phyloP scores from a whole-genome alignment of 2,797 vertebrate genomes.

The Hippoglossus hippoglossus region DNA sequence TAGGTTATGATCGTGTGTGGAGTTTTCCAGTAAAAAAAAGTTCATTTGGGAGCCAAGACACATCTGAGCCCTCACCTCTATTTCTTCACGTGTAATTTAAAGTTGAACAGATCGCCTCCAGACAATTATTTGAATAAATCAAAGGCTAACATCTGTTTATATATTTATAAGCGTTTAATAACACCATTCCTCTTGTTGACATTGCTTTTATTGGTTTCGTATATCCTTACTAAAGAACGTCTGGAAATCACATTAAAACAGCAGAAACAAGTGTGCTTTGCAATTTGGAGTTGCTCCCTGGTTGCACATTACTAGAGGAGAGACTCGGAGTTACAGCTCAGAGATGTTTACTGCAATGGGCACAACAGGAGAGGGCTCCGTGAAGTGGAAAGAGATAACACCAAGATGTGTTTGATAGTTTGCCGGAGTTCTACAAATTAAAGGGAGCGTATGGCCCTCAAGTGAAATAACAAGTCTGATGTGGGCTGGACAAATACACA shows the following conservation, averaged over 20 bases:
- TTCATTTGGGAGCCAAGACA: slow-evolving; percentile 27
- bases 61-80: slow-evolving; percentile 47
- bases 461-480: slow-evolving; percentile 58
- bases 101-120: slow-evolving; percentile 50
- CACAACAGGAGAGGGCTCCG: slow-evolving; percentile 46
- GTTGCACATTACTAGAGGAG: slow-evolving; percentile 60
- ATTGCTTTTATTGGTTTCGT: slow-evolving; percentile 76
- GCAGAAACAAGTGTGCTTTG: slow-evolving; percentile 41
- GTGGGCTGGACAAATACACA: slow-evolving; percentile 36
- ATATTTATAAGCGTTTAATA: slow-evolving; percentile 85
- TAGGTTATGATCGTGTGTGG: slow-evolving; percentile 19
- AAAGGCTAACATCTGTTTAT: slow-evolving; percentile 78
- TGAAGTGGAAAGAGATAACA: slow-evolving; percentile 66
- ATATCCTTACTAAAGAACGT: slow-evolving; percentile 64
- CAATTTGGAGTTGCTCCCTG: slow-evolving; percentile 61
- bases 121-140: slow-evolving; percentile 83
- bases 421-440: slow-evolving; percentile 66
- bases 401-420: slow-evolving; percentile 62
- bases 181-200: slow-evolving; percentile 81
- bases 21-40: slow-evolving; percentile 32
- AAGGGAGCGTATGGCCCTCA: slow-evolving; percentile 44
- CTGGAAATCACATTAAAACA: slow-evolving; percentile 63
- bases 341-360: slow-evolving; percentile 66
- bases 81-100: slow-evolving; percentile 61
- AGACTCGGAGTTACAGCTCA: slow-evolving; percentile 58